phyloP scores from a whole-genome alignment of 2,797 vertebrate genomes.

The Champsocephalus esox region DNA sequence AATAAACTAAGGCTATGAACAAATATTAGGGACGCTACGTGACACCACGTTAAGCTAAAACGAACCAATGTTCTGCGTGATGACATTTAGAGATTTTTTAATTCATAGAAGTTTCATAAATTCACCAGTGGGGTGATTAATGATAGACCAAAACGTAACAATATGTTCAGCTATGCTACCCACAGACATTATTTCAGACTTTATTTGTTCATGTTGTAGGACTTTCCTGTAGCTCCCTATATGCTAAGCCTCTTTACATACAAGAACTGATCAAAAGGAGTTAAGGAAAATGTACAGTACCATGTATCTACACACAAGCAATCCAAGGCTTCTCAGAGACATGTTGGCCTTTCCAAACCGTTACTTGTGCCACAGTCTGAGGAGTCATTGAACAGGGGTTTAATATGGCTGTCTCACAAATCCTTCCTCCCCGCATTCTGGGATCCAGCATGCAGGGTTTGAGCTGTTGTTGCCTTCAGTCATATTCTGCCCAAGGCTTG shows the following conservation, averaged over 20 bases:
- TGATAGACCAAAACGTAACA: no score
- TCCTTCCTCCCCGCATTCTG: constrained; percentile 24
- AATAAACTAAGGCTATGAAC: no score
- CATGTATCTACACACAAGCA: background rate
- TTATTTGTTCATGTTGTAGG: no score
- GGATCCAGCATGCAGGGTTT: constrained; percentile 33
- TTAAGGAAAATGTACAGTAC: background rate
- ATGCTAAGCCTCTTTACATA: constrained; percentile 1
- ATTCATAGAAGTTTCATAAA: no score
- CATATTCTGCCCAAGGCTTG: constrained; percentile 40
- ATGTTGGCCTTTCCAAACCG: constrained; percentile 11
- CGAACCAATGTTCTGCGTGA: no score
- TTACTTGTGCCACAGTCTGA: constrained; percentile 24
- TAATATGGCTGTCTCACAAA: constrained; percentile 40
- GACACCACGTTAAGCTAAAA: no score
- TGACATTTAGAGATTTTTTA: no score
- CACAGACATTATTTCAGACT: no score
- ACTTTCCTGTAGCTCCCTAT: background rate
- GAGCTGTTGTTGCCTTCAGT: constrained; percentile 40
- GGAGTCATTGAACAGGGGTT: constrained; percentile 22
- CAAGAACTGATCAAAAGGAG: constrained; percentile 6
- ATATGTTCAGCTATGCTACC: no score
- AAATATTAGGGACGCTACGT: no score
- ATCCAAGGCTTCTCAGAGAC: background rate
- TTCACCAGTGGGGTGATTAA: no score